Conservation (phyloP, 2,797 vertebrate species). For the Pagetopsis macropterus region DNA sequence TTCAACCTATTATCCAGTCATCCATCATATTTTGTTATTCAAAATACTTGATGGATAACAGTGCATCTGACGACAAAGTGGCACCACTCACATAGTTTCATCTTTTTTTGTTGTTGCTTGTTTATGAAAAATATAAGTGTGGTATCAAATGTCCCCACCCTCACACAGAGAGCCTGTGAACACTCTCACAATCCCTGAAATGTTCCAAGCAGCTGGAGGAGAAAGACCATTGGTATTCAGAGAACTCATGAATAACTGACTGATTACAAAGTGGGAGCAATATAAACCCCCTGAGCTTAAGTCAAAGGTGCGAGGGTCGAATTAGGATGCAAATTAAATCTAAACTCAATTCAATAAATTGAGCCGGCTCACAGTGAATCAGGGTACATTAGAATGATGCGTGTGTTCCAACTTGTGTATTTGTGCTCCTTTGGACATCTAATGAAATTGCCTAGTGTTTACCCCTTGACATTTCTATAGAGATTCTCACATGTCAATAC, state of each 20-base stretch:
- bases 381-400: constrained; percentile 36
- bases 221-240: constrained; percentile 38
- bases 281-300: constrained; percentile 39
- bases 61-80: constrained; percentile 9
- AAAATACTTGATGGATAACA: constrained; percentile 5
- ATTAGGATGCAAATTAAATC: constrained; percentile 70
- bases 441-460: constrained; percentile 17
- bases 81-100: neutral
- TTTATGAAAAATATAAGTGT: constrained; percentile 13
- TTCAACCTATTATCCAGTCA: constrained; percentile 10
- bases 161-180: constrained; percentile 22
- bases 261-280: constrained; percentile 51
- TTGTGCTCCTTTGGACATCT: constrained; percentile 20
- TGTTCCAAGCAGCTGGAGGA: constrained; percentile 25
- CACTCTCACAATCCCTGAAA: constrained; percentile 18
- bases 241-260: constrained; percentile 44
- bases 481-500: constrained; percentile 17
- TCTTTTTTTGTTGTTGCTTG: neutral
- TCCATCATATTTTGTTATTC: constrained; percentile 14
- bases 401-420: constrained; percentile 10
- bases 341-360: constrained; percentile 59
- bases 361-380: constrained; percentile 46
- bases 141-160: constrained; percentile 24
- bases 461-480: constrained; percentile 19
- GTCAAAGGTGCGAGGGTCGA: constrained; percentile 50